Evolutionary conservation across 2,888 invertebrate genomes (phyloP), one percentile per base, ranked within the genome.

Genomic region (Xanthorhoe designata): DNA sequence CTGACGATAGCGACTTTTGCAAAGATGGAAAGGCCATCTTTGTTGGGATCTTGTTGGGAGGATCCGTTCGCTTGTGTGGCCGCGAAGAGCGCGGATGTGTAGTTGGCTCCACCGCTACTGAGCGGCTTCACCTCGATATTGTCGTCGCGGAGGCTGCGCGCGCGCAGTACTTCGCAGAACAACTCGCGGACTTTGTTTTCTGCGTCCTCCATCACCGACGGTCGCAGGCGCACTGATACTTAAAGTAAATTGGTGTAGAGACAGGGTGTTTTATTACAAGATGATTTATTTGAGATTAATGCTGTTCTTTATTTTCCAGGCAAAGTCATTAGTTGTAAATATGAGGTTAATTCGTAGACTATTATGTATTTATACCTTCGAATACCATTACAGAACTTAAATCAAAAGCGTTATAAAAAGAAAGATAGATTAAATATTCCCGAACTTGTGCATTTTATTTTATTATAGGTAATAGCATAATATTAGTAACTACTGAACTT

Each of bases 71-170:
- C 49, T 47, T 9, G 47, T 17, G 84, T 78, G 2, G 74, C 75
- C n/a, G 76, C 68, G 57, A 73, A 85, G 2, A 87, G 70, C 0
- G 70, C 69, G 2, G 86, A 84, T 4, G 86, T 84, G 63, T 80
- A 84, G 68, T 87, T 87, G 0, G 80, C 82, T 8, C 86, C 87
- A 8, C 78, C 85, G 66, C 81, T 82, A n/a, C 69, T 79, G 15
- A 84, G 68, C 6, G 77, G 63, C 18, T 71, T 75, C 6, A 84
- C 18, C n/a, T 73, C 54, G 29, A 81, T 50, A 0, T 78, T 69
- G 10, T 69, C 62, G 35, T 72, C 52, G 13, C 64, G 63, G 60
- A 78, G 74, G 15, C 77, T 57, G 4, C 77, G 64, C n/a, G 80
- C 72, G 32, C 61, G 62, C 47, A 80, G 72, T 50, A 85, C 75